phyloP scores from a whole-genome alignment of 1,140 invertebrate genomes.

The Ooceraea biroi region DNA sequence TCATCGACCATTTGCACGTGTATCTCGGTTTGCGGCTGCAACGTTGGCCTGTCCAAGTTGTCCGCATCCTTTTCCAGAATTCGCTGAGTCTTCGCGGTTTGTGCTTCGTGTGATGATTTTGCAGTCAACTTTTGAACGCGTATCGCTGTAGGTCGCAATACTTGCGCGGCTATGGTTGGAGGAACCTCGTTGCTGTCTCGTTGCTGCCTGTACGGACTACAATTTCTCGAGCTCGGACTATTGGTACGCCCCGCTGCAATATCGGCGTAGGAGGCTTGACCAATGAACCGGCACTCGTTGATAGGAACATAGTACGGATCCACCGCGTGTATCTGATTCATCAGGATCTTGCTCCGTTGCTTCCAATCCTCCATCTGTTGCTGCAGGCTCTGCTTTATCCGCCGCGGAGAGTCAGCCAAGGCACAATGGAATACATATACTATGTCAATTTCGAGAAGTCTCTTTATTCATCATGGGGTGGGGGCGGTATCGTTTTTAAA shows the following conservation, averaged over 20 bases:
- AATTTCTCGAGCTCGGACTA: slow-evolving; percentile 83
- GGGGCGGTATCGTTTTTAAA: background rate
- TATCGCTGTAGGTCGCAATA: slow-evolving; percentile 70
- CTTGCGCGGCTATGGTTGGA: slow-evolving; percentile 69
- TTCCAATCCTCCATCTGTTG: slow-evolving; percentile 88
- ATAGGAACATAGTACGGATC: slow-evolving; percentile 90
- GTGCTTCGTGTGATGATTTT: slow-evolving; percentile 25
- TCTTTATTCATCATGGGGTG: slow-evolving; percentile 60
- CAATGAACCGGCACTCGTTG: slow-evolving; percentile 82
- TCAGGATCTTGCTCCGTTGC: slow-evolving; percentile 89
- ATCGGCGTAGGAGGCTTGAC: slow-evolving; percentile 87
- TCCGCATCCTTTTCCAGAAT: background rate
- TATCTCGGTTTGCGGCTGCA: background rate
- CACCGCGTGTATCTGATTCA: slow-evolving; percentile 89
- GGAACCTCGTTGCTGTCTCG: slow-evolving; percentile 74
- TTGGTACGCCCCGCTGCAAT: slow-evolving; percentile 86
- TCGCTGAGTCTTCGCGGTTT: background rate
- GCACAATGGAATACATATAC: slow-evolving; percentile 78
- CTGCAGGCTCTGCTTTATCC: slow-evolving; percentile 89
- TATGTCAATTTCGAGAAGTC: slow-evolving; percentile 75
- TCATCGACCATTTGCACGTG: background rate
- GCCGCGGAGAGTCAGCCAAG: slow-evolving; percentile 79
- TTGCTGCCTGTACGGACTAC: slow-evolving; percentile 79
- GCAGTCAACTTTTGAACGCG: slow-evolving; percentile 37
- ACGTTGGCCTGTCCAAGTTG: background rate